Conservation (phyloP, 2,888 invertebrate genomes). For the Nomada ferruginata region DNA sequence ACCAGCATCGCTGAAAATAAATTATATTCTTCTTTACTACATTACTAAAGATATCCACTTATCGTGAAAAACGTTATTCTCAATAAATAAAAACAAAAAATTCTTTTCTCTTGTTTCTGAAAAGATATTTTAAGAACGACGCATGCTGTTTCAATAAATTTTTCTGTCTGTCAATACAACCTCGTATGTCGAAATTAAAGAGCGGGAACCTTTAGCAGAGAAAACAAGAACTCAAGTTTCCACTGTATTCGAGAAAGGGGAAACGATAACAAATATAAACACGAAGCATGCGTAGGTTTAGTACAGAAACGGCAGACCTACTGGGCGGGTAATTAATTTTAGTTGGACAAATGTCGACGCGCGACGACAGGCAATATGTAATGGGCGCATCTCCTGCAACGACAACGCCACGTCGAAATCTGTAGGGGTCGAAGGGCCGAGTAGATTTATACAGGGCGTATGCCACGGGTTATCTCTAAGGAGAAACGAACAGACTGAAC, state of each 20-base stretch:
- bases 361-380: constrained; percentile 65
- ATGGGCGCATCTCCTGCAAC: constrained; percentile 64
- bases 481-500: constrained; percentile 16
- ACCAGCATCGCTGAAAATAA: no score
- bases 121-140: no score
- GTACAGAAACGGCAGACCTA: constrained; percentile 49
- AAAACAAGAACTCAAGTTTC: no score
- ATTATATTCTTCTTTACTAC: no score
- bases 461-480: constrained; percentile 34
- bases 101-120: no score
- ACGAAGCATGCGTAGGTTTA: constrained; percentile 20
- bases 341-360: constrained; percentile 63
- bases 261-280: constrained; percentile 28
- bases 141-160: no score
- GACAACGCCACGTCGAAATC: constrained; percentile 57
- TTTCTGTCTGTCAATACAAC: no score
- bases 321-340: constrained; percentile 72
- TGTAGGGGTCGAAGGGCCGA: constrained; percentile 57
- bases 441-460: constrained; percentile 57
- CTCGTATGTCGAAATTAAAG: no score
- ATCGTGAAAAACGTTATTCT: no score
- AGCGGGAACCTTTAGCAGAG: not conserved
- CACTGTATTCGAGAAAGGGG: not conserved
- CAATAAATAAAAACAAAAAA: no score
- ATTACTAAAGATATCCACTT: no score